Conservation (phyloP, 2,113 vertebrate species). For the Cyanoderma ruficeps region DNA sequence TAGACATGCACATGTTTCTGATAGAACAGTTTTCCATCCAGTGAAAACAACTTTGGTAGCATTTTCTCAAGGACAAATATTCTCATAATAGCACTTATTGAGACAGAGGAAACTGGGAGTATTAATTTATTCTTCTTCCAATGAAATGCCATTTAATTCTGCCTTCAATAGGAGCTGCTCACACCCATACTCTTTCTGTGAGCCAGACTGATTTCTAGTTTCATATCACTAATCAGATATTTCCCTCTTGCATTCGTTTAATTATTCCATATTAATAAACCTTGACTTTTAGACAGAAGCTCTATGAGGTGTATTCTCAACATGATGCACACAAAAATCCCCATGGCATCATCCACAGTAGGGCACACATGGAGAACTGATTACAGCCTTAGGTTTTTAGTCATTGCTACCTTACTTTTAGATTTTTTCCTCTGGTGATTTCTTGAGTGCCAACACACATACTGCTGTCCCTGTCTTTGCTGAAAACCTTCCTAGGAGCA, state of each 20-base stretch:
- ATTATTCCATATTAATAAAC: slow-evolving; percentile 45
- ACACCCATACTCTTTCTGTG: background rate
- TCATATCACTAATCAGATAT: background rate
- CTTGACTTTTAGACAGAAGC: slow-evolving; percentile 18
- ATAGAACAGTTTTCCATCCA: background rate
- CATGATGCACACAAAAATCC: background rate
- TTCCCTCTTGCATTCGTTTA: slow-evolving; percentile 13
- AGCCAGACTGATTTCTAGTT: background rate
- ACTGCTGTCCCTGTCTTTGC: background rate
- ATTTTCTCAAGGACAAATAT: background rate
- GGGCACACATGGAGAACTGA: background rate
- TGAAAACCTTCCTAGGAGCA: background rate
- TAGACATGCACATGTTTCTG: background rate
- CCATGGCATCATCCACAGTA: background rate
- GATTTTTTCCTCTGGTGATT: background rate
- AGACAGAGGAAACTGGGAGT: background rate
- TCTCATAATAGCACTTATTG: background rate
- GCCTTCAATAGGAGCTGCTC: background rate
- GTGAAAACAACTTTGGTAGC: background rate
- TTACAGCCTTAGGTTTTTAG: background rate
- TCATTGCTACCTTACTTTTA: background rate
- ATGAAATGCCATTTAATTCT: background rate
- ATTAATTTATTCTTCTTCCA: background rate
- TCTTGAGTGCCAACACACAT: background rate
- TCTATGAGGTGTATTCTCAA: background rate